These are phyloP conservation scores for Strix uralensis DNA, from an alignment of 2,113 vertebrate species.

Conservation along the genomic window DNA sequence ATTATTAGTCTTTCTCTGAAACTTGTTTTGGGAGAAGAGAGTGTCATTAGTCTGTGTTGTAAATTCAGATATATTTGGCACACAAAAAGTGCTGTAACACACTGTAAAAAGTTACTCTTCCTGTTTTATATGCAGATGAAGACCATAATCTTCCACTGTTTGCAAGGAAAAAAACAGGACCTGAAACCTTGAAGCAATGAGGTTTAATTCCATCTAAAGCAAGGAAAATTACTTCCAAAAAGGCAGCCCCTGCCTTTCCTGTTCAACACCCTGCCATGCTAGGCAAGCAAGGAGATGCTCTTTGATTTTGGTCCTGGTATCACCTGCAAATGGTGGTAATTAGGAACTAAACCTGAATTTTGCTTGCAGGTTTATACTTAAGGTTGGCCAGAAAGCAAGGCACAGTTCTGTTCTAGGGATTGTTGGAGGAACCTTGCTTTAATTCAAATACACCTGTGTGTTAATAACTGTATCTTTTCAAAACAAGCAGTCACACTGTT, in stretches of 20 bases:
- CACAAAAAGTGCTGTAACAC: neutral
- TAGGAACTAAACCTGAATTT: neutral
- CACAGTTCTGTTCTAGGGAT: neutral
- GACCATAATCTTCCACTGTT: neutral
- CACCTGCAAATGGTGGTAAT: neutral
- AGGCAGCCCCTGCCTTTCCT: neutral
- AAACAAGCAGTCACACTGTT: neutral
- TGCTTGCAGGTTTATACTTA: neutral
- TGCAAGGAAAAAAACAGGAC: neutral
- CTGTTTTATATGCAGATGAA: neutral
- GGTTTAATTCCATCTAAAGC: neutral
- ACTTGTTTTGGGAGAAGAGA: fast-evolving
- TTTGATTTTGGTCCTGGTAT: neutral
- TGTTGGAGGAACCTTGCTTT: neutral
- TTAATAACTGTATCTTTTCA: neutral
- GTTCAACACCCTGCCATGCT: neutral
- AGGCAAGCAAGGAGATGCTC: neutral
- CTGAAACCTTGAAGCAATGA: neutral
- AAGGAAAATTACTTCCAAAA: neutral
- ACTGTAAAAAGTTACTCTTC: neutral
- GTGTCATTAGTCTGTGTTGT: neutral
- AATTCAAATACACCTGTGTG: neutral
- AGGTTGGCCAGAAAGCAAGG: neutral
- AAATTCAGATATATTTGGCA: neutral
- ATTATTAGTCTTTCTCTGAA: neutral